Base-by-base conservation (phyloP, 37 sponge, comb jelly and placozoan genomes). In the Ephydatia muelleri region DNA sequence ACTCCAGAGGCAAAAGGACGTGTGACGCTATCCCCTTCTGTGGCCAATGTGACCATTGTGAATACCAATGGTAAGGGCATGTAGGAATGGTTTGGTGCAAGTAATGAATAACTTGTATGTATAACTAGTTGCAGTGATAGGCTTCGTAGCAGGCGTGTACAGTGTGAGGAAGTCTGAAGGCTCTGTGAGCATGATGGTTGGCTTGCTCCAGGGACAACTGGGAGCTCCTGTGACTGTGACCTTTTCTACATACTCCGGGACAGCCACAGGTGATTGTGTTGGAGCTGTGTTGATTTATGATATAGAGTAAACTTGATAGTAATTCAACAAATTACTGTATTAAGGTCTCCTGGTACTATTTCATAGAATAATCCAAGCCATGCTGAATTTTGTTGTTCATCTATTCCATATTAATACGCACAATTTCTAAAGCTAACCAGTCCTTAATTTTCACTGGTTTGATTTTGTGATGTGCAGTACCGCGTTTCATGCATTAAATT, bases 121-220 rank as follows among this genome's bases (percentile, higher is more conserved):
- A 1, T 57, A 57, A 57, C 57, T 39, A 80, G 81, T 22, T 71
- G 82, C 48, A 28, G 29, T 22, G n/a, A 82, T 77, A 78, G 79
- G 72, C 3, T 85, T 85, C 78, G 77, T 49, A 0, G 31, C 48
- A 39, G 76, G 77, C 25, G 30, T 19, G 67, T 68, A 77, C 49
- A 81, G 33, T 27, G 87, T 81, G 30, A 49, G 37, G 67, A 77
- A 81, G 76, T 38, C 25, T n/a, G 87, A 21, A 25, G 76, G 74
- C 9, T n/a, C 2, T 12, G 76, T 64, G 5, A 39, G 33, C 25
- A n/a, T 87, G 76, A 65, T 39, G 43, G 72, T 82, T 1, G 33
- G 40, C 0, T 30, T 82, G 5, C 57, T 82, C 26, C 72, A 82
- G n/a, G 82, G 82, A 5, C 30, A 48, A 72, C 48, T 49, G 6